Conservation (phyloP, 2,888 invertebrate species). For the Eugnorisma glareosa region DNA sequence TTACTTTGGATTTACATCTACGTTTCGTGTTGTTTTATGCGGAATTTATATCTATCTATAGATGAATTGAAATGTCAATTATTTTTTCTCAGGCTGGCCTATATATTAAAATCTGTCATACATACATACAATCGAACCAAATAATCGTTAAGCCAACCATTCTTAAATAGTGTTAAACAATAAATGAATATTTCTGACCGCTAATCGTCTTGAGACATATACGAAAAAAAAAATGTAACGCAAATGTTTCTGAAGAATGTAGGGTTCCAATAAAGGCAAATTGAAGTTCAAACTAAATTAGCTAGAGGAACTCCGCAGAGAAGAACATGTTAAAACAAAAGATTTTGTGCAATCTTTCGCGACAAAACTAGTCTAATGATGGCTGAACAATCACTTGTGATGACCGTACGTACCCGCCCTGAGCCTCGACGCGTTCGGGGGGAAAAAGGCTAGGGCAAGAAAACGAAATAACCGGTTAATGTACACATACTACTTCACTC, state of each 20-base stretch:
- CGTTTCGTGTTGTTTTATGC: neutral
- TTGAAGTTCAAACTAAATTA: neutral
- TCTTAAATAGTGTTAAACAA: neutral
- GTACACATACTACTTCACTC: constrained; percentile 30
- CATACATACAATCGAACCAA: constrained; percentile 44
- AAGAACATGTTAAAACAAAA: neutral
- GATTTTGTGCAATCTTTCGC: neutral
- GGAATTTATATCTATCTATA: neutral
- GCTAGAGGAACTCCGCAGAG: neutral
- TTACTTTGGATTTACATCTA: neutral
- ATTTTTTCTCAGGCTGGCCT: neutral
- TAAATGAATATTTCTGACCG: neutral
- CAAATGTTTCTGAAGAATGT: neutral
- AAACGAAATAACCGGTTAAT: constrained; percentile 60
- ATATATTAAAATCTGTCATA: constrained; percentile 30
- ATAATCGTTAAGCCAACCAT: constrained; percentile 49
- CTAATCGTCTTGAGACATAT: neutral
- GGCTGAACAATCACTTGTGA: constrained; percentile 54
- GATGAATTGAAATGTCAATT: neutral
- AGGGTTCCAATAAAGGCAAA: neutral
- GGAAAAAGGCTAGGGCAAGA: constrained; percentile 56
- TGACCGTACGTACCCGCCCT: constrained; percentile 61
- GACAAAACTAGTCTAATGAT: constrained; percentile 16
- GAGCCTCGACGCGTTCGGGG: constrained; percentile 61
- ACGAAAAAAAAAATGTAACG: neutral